Base-by-base conservation (phyloP, 2,888 invertebrate species). In the Monochamus alternatus region DNA sequence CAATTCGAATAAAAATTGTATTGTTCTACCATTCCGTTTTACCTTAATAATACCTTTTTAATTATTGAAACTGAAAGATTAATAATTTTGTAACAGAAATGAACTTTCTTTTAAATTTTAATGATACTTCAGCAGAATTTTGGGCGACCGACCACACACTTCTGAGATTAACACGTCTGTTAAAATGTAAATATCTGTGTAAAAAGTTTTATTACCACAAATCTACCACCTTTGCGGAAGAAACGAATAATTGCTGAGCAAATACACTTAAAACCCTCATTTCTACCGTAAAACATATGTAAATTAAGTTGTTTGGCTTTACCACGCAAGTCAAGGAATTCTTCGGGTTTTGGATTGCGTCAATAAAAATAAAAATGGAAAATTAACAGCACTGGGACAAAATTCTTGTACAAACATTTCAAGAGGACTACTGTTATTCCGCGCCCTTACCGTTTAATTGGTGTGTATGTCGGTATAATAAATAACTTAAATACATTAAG, bases 91-190 rank as follows among this genome's bases (percentile, higher is more conserved):
- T 51, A n/a, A 3, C 51, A 10, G n/a, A 51, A 51, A 51, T 51
- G 2, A 5, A n/a, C 1, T 51, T 51, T 51, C 9, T 7, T 14
- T 55, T 3, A n/a, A 14, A 12, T 47, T 47, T 47, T 47, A 47
- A 47, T 47, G 12, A 10, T 10, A 47, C 9, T 5, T 0, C 5
- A 12, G 9, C 47, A 47, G 10, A 47, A 12, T 47, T 55, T 9
- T 3, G 55, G 14, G 55, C 14, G 51, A 9, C n/a, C 72, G 75
- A 75, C 75, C 75, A 75, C 75, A 75, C 75, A 75, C 75, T 75
- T 65, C 62, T 59, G 31, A 52, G n/a, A 51, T 62, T 67, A 67
- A 47, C 67, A 52, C 52, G 58, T 60, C 44, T 69, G 62, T 69
- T 69, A 74, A 74, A 74, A 63, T 74, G 69, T 64, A 43, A 69